phyloP scores from a whole-genome alignment of 2,797 vertebrate genomes.

The Linurgus olivaceus region DNA sequence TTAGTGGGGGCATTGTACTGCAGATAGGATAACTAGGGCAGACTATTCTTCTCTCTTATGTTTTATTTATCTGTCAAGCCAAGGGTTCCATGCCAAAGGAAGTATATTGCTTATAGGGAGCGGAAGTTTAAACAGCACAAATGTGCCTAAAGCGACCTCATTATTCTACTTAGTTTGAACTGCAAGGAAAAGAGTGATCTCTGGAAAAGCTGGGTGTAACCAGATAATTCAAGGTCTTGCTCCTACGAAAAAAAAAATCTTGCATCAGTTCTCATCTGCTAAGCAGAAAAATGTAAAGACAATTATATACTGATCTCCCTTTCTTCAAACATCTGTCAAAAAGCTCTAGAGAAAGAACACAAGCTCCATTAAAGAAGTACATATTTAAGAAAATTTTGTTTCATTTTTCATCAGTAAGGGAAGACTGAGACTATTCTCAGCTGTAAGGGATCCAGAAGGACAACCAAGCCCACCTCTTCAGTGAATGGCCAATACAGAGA shows the following conservation, averaged over 20 bases:
- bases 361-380: not conserved
- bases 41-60: not conserved
- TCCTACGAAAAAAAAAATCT: not conserved
- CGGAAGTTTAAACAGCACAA: not conserved
- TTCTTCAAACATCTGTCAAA: not conserved
- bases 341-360: not conserved
- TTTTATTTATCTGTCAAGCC: conserved; percentile 5
- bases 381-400: not conserved
- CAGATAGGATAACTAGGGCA: not conserved
- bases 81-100: not conserved
- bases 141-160: not conserved
- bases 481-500: not conserved
- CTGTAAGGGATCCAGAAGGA: not conserved
- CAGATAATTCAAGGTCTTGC: not conserved
- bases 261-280: not conserved
- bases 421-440: not conserved
- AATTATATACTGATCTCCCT: not conserved
- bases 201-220: not conserved
- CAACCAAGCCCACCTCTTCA: not conserved
- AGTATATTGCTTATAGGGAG: not conserved
- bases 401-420: not conserved
- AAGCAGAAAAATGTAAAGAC: not conserved
- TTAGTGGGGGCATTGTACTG: not conserved
- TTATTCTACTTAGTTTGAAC: not conserved
- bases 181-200: not conserved